Evolutionary conservation across 2,888 invertebrate genomes (phyloP).

Genomic region (Mantis religiosa): DNA sequence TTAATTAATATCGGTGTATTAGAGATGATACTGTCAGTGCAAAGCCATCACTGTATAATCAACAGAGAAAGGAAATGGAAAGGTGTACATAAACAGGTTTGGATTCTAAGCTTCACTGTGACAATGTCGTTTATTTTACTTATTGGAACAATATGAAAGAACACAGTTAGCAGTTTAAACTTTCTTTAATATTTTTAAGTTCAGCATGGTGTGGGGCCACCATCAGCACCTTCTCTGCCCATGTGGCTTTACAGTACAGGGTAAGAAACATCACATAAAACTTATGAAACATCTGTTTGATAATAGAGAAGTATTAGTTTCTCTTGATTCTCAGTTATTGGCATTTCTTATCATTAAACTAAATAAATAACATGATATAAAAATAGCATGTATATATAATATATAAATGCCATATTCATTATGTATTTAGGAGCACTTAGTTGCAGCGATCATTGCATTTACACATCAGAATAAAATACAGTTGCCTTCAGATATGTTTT

Average conservation of each 20-base stretch:
- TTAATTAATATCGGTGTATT: no score
- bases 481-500: not conserved
- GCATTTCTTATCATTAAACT: not conserved
- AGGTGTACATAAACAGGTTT: no score
- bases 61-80: no score
- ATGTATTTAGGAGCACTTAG: not conserved
- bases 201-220: not conserved
- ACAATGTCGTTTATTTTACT: not conserved
- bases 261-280: not conserved
- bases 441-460: not conserved
- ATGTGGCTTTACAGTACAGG: not conserved
- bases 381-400: not conserved
- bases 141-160: not conserved
- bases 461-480: not conserved
- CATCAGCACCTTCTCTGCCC: not conserved
- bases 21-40: no score
- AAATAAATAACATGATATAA: not conserved
- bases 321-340: not conserved
- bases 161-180: not conserved
- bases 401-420: not conserved
- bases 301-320: not conserved
- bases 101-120: no score
- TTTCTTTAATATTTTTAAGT: not conserved
- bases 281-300: not conserved
- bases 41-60: no score